Evolutionary conservation across 2,113 vertebrate species (phyloP).

Genomic region (Neotoma lepida): DNA sequence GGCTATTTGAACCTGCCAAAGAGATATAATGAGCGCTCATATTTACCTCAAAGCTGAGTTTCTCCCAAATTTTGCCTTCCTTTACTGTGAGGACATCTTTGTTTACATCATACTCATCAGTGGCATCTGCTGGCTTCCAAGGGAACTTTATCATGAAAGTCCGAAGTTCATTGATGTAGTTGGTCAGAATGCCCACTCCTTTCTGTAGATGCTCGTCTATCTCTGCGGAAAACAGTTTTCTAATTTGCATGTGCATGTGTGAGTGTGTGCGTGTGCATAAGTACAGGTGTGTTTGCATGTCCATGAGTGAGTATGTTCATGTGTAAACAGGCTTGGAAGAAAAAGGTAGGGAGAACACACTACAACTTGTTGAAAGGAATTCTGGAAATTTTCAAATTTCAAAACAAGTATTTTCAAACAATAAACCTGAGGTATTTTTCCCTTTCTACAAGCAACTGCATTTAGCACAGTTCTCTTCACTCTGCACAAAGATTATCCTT

Average conservation of each 20-base stretch:
- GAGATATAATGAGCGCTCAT: not conserved
- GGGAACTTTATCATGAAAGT: constrained; percentile 92
- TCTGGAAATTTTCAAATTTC: constrained; percentile 44
- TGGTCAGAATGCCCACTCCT: constrained; percentile 89
- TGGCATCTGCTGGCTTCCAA: constrained; percentile 59
- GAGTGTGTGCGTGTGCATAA: not conserved
- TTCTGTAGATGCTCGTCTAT: constrained; percentile 86
- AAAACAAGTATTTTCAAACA: constrained; percentile 47
- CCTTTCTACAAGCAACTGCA: not conserved
- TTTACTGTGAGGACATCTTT: constrained; percentile 75
- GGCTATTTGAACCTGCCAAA: constrained; percentile 1
- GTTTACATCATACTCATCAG: not conserved
- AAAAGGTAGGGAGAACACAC: not conserved
- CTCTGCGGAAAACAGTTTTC: constrained; percentile 82
- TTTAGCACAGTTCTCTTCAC: constrained; percentile 9
- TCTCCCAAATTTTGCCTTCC: constrained; percentile 82
- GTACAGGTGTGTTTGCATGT: not conserved
- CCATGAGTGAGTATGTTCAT: not conserved
- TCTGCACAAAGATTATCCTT: not conserved
- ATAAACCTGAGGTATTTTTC: not conserved
- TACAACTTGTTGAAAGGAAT: not conserved
- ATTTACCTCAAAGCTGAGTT: constrained; percentile 84
- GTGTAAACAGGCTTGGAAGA: no score
- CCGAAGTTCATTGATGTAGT: constrained; percentile 91
- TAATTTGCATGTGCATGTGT: not conserved